Evolutionary conservation across 2,797 vertebrate genomes (phyloP), one percentile per base, ranked within the genome.

Genomic region (Pangasius krempfi): DNA sequence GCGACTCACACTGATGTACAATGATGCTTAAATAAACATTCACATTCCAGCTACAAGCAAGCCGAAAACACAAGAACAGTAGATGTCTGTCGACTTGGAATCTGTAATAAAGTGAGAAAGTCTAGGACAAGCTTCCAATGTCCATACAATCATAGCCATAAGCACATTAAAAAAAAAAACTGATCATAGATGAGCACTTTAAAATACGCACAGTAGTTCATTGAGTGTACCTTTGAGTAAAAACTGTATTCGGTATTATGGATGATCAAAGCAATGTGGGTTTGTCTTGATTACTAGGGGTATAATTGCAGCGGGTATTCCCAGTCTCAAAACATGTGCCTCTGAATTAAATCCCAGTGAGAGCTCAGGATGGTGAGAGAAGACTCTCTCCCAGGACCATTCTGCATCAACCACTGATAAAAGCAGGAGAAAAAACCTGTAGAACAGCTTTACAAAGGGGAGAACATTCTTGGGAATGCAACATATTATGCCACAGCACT

Each of bases 231-330:
- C 85, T 78, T 10, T 58, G 54, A 88, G 30, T 40, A 84, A 44
- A 83, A 37, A 80, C 60, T 64, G 44, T 27, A 70, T 86, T 64
- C 64, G 89, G 44, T 66, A 58, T 14, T 13, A 76, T 86, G 72
- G 33, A 87, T 88, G 90, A 91, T 92, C 60, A 91, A 91, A 91
- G 89, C 73, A 73, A 84, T 88, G 85, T 56, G 54, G 89, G 88
- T 5, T 44, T 84, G 73, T 80, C 78, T 33, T 91, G 88, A 91
- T 89, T 89, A 83, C 86, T 87, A 47, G 82, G 64, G 87, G 76
- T 50, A 70, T 87, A 33, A 79, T 84, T 52, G 52, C 33, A 66
- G 47, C 44, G 27, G 88, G 82, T 84, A 75, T 25, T 64, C 62
- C 58, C 25, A 68, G 58, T 33, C 72, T 62, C 40, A 60, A 73